Percentiles rank a stretch among this genome's conserved stretches.
Conservation (phyloP, 2,888 invertebrate species). For the Polylopha cassiicola region DNA sequence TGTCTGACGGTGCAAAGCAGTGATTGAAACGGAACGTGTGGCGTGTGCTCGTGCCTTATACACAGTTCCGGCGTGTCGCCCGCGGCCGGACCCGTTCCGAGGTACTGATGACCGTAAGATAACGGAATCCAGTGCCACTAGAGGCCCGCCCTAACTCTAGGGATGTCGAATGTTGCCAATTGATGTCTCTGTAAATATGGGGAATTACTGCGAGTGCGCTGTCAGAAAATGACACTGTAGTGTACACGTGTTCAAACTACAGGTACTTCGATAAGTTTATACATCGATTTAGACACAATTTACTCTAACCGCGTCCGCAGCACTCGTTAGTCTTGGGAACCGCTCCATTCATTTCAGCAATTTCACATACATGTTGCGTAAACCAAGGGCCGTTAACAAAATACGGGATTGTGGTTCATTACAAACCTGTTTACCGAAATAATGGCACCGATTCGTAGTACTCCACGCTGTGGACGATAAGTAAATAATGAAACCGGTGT, state of each 20-base stretch:
- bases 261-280: too few relatives aligned
- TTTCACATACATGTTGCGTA: conserved; percentile 18
- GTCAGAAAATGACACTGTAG: too few relatives aligned
- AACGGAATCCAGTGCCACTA: conserved; percentile 17
- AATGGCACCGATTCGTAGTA: conserved; percentile 15
- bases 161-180: conserved; percentile 6
- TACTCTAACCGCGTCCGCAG: too few relatives aligned
- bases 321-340: conserved; percentile 12
- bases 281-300: too few relatives aligned
- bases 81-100: conserved; percentile 12
- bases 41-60: conserved; percentile 16
- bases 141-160: conserved; percentile 16
- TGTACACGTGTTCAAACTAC: too few relatives aligned
- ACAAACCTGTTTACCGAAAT: conserved; percentile 21
- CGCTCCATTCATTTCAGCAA: conserved; percentile 17
- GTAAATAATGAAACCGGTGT: conserved; percentile 20
- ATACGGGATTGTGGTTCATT: conserved; percentile 21
- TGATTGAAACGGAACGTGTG: conserved; percentile 20
- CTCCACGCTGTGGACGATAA: conserved; percentile 7
- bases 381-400: conserved; percentile 20
- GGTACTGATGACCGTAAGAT: conserved; percentile 23
- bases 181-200: too few relatives aligned
- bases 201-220: too few relatives aligned
- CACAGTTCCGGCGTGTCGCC: conserved; percentile 16
- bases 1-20: too few relatives aligned